Conservation (phyloP, 2,888 invertebrate genomes). For the Callinectes sapidus region DNA sequence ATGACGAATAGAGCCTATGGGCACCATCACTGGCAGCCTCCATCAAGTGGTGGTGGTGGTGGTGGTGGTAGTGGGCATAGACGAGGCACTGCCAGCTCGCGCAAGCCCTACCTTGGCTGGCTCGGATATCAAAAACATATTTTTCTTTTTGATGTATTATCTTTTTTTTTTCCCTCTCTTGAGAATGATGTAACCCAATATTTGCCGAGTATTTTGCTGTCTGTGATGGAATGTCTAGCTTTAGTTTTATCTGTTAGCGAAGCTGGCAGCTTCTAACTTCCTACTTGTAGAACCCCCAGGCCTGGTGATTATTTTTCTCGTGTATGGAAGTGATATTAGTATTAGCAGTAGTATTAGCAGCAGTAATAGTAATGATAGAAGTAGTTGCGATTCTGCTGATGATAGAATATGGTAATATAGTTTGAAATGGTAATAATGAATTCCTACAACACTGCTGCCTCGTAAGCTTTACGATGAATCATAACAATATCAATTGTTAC, state of each 20-base stretch:
- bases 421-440: conserved; percentile 8
- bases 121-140: not conserved
- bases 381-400: not conserved
- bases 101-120: not conserved
- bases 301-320: not conserved
- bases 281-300: not conserved
- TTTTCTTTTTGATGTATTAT: not conserved
- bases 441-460: not conserved
- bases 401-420: not conserved
- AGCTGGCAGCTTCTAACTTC: not conserved
- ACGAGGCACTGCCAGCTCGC: not conserved
- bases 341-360: not conserved
- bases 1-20: not conserved
- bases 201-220: not conserved
- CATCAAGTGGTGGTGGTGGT: not conserved
- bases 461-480: conserved; percentile 19
- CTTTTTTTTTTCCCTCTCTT: not conserved
- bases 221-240: not conserved
- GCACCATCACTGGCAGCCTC: not conserved
- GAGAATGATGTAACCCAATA: not conserved
- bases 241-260: not conserved
- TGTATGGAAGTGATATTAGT: not conserved
- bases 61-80: not conserved
- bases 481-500: not conserved
- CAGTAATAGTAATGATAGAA: not conserved